Conservation (phyloP, 2,888 invertebrate species). For the Pyrochroa serraticornis region DNA sequence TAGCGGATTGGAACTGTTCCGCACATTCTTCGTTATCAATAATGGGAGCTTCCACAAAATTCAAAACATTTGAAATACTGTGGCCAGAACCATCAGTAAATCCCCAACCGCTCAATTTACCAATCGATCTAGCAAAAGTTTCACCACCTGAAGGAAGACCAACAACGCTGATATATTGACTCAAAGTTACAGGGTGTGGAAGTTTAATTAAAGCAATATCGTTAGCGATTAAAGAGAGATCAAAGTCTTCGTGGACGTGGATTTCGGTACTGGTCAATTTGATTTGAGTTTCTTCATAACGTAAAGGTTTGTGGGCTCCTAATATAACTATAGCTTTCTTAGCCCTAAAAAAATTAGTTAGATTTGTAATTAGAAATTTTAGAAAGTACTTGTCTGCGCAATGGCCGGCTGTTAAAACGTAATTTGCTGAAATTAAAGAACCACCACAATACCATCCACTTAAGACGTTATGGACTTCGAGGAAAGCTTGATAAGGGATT, state of each 20-base stretch:
- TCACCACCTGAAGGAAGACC: conserved; percentile 40
- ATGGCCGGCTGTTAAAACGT: conserved; percentile 31
- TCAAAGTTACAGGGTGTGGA: conserved; percentile 32
- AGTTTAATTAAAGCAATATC: conserved; percentile 47
- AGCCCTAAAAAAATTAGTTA: neutral
- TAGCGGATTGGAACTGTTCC: neutral
- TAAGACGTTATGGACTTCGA: neutral
- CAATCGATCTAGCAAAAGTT: conserved; percentile 13
- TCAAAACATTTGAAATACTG: conserved; percentile 16
- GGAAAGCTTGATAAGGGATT: conserved; percentile 27
- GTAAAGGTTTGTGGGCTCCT: conserved; percentile 40
- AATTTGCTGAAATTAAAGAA: conserved; percentile 20
- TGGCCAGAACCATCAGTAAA: conserved; percentile 8
- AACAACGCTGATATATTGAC: conserved; percentile 44
- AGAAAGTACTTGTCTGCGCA: conserved; percentile 14
- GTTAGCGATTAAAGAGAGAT: conserved; percentile 31
- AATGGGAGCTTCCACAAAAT: conserved; percentile 17
- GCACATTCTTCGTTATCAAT: conserved; percentile 21
- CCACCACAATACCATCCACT: conserved; percentile 30
- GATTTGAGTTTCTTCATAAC: conserved; percentile 33
- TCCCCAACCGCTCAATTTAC: conserved; percentile 32
- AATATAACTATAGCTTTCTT: conserved; percentile 17
- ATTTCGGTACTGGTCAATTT: conserved; percentile 38
- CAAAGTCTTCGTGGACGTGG: conserved; percentile 35
- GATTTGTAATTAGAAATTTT: neutral